Conservation (phyloP, 2,888 invertebrate genomes). For the Volucella bombylans region DNA sequence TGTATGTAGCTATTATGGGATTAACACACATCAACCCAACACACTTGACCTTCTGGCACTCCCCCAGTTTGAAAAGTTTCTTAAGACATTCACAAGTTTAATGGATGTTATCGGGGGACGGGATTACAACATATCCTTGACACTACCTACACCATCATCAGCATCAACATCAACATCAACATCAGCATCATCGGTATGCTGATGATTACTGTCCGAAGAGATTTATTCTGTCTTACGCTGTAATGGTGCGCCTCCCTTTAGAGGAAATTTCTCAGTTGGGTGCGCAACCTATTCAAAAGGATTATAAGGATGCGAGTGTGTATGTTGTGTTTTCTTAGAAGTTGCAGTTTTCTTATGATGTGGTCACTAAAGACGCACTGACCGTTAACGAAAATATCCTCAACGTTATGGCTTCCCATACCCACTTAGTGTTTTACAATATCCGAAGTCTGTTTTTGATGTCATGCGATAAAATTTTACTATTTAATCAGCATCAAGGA, state of each 20-base stretch:
- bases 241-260: conserved; percentile 29
- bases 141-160: conserved; percentile 61
- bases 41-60: conserved; percentile 68
- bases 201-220: conserved; percentile 66
- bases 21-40: conserved; percentile 68
- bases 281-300: conserved; percentile 57
- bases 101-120: conserved; percentile 42
- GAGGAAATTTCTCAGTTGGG: conserved; percentile 58
- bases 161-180: conserved; percentile 50
- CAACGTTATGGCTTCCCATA: conserved; percentile 25
- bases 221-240: conserved; percentile 32
- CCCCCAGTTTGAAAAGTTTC: conserved; percentile 59
- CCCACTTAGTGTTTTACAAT: conserved; percentile 11
- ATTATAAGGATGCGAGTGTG: conserved; percentile 48
- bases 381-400: conserved; percentile 67
- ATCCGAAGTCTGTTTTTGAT: conserved; percentile 60
- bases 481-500: conserved; percentile 54
- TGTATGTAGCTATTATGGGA: conserved; percentile 50
- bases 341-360: conserved; percentile 72
- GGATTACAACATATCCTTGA: conserved; percentile 70
- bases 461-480: conserved; percentile 61
- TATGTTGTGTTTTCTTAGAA: conserved; percentile 55
- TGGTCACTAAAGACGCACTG: conserved; percentile 71
- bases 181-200: conserved; percentile 63
- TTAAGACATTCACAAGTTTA: conserved; percentile 55